phyloP scores from a whole-genome alignment of 2,888 invertebrate species.

The Ormyrus thymus region DNA sequence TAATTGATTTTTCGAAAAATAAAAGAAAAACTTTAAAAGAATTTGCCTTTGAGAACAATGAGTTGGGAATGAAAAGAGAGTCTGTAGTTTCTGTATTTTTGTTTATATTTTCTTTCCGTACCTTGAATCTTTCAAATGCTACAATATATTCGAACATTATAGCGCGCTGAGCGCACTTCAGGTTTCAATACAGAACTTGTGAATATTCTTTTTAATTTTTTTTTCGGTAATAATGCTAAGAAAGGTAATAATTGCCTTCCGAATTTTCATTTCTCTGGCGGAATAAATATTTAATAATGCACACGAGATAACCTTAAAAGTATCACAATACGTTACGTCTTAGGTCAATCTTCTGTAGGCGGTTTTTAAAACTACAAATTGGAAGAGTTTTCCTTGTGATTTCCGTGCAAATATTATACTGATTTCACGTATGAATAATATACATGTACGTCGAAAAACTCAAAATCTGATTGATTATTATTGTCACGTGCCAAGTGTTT shows the following conservation, averaged over 20 bases:
- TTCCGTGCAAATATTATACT: not conserved
- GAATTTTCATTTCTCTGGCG: slow-evolving; percentile 34
- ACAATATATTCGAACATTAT: slow-evolving; percentile 39
- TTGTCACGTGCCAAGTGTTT: slow-evolving; percentile 29
- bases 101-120: slow-evolving; percentile 48
- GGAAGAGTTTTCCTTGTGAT: slow-evolving; percentile 12
- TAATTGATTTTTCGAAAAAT: too few relatives aligned
- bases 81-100: slow-evolving; percentile 15
- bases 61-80: slow-evolving; percentile 17
- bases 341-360: slow-evolving; percentile 42
- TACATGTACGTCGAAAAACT: slow-evolving; percentile 19
- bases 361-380: slow-evolving; percentile 15
- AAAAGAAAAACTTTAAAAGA: too few relatives aligned
- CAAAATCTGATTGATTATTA: slow-evolving; percentile 24
- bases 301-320: slow-evolving; percentile 50
- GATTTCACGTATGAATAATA: slow-evolving; percentile 8
- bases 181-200: slow-evolving; percentile 30
- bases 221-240: slow-evolving; percentile 20
- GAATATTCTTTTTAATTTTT: slow-evolving; percentile 1
- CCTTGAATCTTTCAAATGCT: slow-evolving; percentile 39
- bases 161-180: slow-evolving; percentile 2
- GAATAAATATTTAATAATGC: slow-evolving; percentile 44
- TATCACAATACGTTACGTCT: slow-evolving; percentile 54
- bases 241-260: slow-evolving; percentile 24
- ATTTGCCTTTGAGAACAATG: too few relatives aligned